Percentiles rank a stretch among this genome's conserved stretches.
These are phyloP conservation scores for Brachionus plicatilis DNA, from an alignment of 1,140 invertebrate genomes.

Conservation along the genomic window DNA sequence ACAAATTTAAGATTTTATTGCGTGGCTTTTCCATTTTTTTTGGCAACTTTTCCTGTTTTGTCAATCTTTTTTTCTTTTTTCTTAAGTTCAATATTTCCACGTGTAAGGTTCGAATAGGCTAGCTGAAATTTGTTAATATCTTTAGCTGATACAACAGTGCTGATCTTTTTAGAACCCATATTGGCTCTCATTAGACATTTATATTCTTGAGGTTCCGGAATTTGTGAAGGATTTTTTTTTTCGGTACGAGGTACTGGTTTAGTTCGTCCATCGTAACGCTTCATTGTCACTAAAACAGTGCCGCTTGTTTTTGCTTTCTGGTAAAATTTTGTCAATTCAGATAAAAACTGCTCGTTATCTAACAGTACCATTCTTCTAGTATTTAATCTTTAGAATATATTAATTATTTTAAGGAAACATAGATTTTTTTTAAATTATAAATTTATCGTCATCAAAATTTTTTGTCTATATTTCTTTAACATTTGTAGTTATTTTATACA, in stretches of 20 bases:
- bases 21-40: conserved; percentile 57
- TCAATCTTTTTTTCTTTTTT: conserved; percentile 68
- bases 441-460: conserved; percentile 7
- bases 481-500: neutral
- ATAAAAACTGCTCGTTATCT: conserved; percentile 52
- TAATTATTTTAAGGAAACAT: neutral
- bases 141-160: conserved; percentile 66
- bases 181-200: conserved; percentile 69
- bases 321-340: conserved; percentile 56
- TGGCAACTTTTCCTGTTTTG: conserved; percentile 60
- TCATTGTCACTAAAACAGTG: conserved; percentile 55
- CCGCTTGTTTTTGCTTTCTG: conserved; percentile 54
- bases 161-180: conserved; percentile 69
- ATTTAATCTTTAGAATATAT: neutral
- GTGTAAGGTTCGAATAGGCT: conserved; percentile 73
- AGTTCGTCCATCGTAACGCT: conserved; percentile 66
- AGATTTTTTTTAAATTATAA: conserved; percentile 3
- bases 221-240: conserved; percentile 53
- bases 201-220: conserved; percentile 63
- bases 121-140: conserved; percentile 78
- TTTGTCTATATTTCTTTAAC: neutral
- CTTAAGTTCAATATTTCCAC: conserved; percentile 77
- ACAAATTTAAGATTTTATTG: neutral
- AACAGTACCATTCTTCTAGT: conserved; percentile 5
- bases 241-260: conserved; percentile 60